Evolutionary conservation across 92 coral and sea anemone genomes (phyloP), one percentile per base, ranked within the genome.

Genomic region (Zoanthus solanderi): DNA sequence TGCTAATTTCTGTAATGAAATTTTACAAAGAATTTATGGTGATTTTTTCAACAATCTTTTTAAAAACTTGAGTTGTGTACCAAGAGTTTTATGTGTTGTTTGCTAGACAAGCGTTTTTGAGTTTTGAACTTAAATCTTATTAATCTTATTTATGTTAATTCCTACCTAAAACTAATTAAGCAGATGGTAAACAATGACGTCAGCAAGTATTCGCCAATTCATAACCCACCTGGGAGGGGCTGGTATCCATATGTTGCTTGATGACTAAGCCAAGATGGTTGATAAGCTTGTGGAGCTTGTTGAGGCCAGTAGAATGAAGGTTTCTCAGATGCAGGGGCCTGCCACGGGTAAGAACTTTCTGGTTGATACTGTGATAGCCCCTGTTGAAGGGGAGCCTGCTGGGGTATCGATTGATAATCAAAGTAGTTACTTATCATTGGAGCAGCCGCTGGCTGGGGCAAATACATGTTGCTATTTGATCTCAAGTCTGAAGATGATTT

Each of bases 281-380:
- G 85, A 71, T 32, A 18, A 6, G 1, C 65, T 58, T 67, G 85
- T 42, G 73, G 85, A 1, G 85, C 29, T 69, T 81, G 85, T 15
- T 80, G 85, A 29, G 85, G 85, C 85, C 85, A 81, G 63, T 81
- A 81, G 14, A 60, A 81, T 3, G 72, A 58, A 32, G 85, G 75
- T 1, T 15, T 30, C 11, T 81, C 85, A 6, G 85, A 32, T 15
- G 56, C 28, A 0, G 85, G 85, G 85, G 85, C 58, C 30, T 81
- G 85, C 75, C 75, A 46, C 18, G 72, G 54, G 75, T 81, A 81
- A 18, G 75, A 7, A 15, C 74, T 81, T 23, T 81, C 85, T 45
- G 85, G 85, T 15, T 81, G 85, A 63, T 66, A 81, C 58, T 81
- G 85, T n/a, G 74, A 13, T 8, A 81, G 47, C 44, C 61, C 65